These are phyloP conservation scores for Limonius californicus DNA, from an alignment of 1,140 invertebrate species.

Conservation along the genomic window DNA sequence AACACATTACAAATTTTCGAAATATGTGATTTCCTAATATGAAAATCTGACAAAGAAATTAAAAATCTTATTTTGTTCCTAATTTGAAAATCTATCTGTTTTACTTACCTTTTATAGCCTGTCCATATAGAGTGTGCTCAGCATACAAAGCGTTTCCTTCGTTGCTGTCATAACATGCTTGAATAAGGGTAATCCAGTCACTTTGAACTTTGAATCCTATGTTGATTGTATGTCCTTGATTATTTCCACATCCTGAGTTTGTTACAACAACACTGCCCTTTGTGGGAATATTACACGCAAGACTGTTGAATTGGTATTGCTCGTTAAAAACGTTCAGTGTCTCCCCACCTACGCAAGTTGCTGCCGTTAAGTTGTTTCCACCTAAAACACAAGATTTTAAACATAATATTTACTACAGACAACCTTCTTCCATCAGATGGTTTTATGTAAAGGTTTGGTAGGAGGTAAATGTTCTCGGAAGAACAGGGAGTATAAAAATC, in stretches of 20 bases:
- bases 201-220: constrained; percentile 9
- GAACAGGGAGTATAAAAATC: too few relatives aligned
- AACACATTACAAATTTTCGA: not conserved
- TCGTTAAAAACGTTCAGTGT: constrained; percentile 17
- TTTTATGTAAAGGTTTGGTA: too few relatives aligned
- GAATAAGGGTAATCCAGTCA: constrained; percentile 35
- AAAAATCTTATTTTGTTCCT: too few relatives aligned
- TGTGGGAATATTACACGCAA: not conserved
- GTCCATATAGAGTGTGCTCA: constrained; percentile 34
- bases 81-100: not conserved
- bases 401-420: constrained; percentile 1
- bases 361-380: constrained; percentile 24
- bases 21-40: too few relatives aligned
- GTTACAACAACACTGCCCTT: not conserved
- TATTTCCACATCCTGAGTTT: not conserved
- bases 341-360: constrained; percentile 28
- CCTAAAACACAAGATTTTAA: constrained; percentile 21
- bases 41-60: too few relatives aligned
- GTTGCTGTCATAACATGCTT: constrained; percentile 35
- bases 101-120: constrained; percentile 36
- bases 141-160: constrained; percentile 35
- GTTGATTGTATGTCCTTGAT: not conserved
- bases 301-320: not conserved
- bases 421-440: too few relatives aligned
- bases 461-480: too few relatives aligned